These are phyloP conservation scores for Neodiprion lecontei DNA, from an alignment of 1,140 invertebrate species.

Conservation along the genomic window DNA sequence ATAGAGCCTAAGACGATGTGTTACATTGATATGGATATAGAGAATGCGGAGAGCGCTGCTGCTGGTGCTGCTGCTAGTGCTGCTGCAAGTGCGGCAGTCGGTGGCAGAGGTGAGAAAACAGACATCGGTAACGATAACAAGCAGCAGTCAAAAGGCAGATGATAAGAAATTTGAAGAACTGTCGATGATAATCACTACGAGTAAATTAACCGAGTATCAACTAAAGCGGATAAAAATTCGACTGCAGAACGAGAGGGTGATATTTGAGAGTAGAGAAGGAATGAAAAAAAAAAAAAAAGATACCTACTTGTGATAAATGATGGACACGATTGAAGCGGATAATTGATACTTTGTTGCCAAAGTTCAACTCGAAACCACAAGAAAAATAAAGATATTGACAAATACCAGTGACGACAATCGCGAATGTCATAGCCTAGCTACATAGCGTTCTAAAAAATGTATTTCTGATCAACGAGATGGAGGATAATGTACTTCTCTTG, in stretches of 20 bases:
- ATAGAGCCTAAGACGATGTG: constrained; percentile 43
- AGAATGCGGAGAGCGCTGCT: neutral
- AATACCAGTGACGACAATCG: too few relatives aligned
- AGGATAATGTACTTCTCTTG: too few relatives aligned
- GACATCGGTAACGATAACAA: neutral
- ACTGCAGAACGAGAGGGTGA: too few relatives aligned
- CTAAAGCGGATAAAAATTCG: neutral
- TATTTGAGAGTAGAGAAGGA: too few relatives aligned
- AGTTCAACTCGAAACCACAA: neutral
- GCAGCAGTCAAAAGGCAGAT: neutral
- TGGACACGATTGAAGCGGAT: too few relatives aligned
- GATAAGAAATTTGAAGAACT: neutral
- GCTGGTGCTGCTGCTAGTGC: neutral
- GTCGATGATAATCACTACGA: neutral
- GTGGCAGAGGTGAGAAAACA: neutral
- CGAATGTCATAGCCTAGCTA: too few relatives aligned
- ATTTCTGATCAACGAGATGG: too few relatives aligned
- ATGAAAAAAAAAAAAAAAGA: too few relatives aligned
- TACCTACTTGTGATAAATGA: too few relatives aligned
- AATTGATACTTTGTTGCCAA: neutral
- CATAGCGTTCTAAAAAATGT: too few relatives aligned
- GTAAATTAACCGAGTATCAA: neutral
- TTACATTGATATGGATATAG: constrained; percentile 36
- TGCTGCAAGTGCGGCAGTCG: neutral
- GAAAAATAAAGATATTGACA: too few relatives aligned